Percentiles rank a stretch among this genome's conserved stretches.
Conservation (phyloP, 2,113 vertebrate species). For the Cryptomyrus ogoouensis region DNA sequence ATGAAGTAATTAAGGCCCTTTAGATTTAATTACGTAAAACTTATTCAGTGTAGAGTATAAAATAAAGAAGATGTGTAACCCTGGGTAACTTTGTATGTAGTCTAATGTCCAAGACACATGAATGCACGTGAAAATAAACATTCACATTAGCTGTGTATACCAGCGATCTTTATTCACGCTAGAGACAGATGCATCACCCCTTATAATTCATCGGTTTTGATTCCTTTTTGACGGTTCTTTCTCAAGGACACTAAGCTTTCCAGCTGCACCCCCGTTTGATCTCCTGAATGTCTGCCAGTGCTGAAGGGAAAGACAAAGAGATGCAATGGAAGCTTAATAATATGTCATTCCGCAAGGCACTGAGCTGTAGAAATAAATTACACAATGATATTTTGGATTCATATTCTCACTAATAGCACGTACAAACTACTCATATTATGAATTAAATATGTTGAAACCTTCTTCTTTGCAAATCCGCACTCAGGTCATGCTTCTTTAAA, state of each 20-base stretch:
- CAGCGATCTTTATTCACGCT: neutral
- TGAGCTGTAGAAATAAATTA: neutral
- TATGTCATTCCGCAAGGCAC: neutral
- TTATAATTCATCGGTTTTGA: neutral
- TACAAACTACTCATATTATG: neutral
- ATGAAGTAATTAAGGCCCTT: neutral
- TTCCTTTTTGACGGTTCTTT: neutral
- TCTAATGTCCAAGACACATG: neutral
- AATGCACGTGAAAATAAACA: neutral
- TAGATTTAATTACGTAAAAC: neutral
- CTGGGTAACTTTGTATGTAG: neutral
- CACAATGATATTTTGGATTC: neutral
- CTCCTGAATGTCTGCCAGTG: neutral
- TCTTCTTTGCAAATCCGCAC: neutral
- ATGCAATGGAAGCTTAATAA: neutral
- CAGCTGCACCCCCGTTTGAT: neutral
- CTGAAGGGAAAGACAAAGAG: neutral
- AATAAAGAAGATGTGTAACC: neutral
- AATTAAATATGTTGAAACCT: neutral
- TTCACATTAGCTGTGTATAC: neutral
- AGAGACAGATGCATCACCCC: neutral
- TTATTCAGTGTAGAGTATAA: neutral
- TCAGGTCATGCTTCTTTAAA: constrained; percentile 14
- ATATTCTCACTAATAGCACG: neutral
- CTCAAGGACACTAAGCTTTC: neutral